Evolutionary conservation across 2,888 invertebrate genomes (phyloP), one percentile per base, ranked within the genome.

Genomic region (Lottia gigantea): DNA sequence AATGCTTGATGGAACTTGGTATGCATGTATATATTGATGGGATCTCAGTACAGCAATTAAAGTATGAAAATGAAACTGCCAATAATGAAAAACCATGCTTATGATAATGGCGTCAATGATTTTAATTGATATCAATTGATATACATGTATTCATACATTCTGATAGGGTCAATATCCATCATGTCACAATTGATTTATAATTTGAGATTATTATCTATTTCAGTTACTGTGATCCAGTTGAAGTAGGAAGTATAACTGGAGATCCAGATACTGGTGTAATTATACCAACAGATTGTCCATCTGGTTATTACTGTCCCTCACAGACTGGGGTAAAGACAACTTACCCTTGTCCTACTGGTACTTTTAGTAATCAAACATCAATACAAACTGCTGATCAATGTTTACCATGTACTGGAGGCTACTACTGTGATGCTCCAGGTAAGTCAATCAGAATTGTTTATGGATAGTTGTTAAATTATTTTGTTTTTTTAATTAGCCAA

Each of bases 151-250:
- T n/a, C n/a, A n/a, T n/a, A n/a, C n/a, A n/a, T n/a, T n/a, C n/a
- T n/a, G n/a, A n/a, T n/a, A n/a, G n/a, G 31, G 6, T 31, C 31
- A 31, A 31, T 31, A 31, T n/a, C n/a, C n/a, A 31, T 31, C 2
- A 31, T 31, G 31, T 31, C 31, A 31, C 31, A n/a, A n/a, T n/a
- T n/a, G 31, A 31, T 31, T 31, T 31, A 6, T 31, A 31, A n/a
- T n/a, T n/a, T n/a, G 31, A 40, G 6, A 8, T 6, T 40, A 11
- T 40, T 11, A 40, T 40, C 7, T 40, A 7, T 70, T 77, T 16
- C 62, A 85, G 85, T 61, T 85, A 83, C 70, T 85, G 85, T 78
- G 83, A 85, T 62, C 83, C 85, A 26, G 78, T 80, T 14, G 84
- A 84, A 70, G 83, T 78, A 19, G 80, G 82, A 8, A 74, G 74